Percentiles rank a stretch among this genome's conserved stretches.
Conservation (phyloP, 2,888 invertebrate genomes). For the Ennomos erosarius region DNA sequence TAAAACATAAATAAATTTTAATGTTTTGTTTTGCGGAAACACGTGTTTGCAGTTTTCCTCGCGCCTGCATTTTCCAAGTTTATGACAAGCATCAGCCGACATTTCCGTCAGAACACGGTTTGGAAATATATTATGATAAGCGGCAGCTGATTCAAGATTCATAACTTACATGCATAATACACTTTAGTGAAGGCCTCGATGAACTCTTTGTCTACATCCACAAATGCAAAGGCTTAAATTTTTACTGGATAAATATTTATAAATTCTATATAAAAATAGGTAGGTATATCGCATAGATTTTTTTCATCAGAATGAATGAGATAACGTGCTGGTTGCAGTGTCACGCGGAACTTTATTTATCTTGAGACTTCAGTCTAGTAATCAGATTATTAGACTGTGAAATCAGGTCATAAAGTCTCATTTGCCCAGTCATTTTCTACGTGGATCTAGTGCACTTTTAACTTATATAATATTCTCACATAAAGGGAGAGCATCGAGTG, state of each 20-base stretch:
- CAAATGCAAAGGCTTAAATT: too few species aligned
- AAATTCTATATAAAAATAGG: too few species aligned
- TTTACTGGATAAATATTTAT: too few species aligned
- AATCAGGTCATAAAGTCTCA: too few species aligned
- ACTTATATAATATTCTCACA: conserved; percentile 17
- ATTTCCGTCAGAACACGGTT: conserved; percentile 25
- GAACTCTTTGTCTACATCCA: neutral
- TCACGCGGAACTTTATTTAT: too few species aligned
- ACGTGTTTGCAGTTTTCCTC: conserved; percentile 23
- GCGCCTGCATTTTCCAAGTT: conserved; percentile 19
- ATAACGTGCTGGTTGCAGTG: too few species aligned
- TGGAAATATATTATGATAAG: conserved; percentile 24
- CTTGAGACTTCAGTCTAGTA: too few species aligned
- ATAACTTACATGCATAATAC: conserved; percentile 12
- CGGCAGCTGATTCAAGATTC: conserved; percentile 23
- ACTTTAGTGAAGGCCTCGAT: neutral
- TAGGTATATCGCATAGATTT: neutral
- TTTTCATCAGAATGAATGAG: too few species aligned
- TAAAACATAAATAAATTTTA: conserved; percentile 5
- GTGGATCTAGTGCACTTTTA: conserved; percentile 1
- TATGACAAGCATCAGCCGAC: conserved; percentile 16
- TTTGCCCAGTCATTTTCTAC: too few species aligned
- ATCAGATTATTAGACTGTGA: too few species aligned
- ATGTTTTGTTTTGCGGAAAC: conserved; percentile 14
- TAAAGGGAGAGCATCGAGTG: conserved; percentile 30